Percentiles rank a stretch among this genome's conserved stretches.
phyloP scores from a whole-genome alignment of 1,140 invertebrate genomes.

The Bilobella aurantiaca region DNA sequence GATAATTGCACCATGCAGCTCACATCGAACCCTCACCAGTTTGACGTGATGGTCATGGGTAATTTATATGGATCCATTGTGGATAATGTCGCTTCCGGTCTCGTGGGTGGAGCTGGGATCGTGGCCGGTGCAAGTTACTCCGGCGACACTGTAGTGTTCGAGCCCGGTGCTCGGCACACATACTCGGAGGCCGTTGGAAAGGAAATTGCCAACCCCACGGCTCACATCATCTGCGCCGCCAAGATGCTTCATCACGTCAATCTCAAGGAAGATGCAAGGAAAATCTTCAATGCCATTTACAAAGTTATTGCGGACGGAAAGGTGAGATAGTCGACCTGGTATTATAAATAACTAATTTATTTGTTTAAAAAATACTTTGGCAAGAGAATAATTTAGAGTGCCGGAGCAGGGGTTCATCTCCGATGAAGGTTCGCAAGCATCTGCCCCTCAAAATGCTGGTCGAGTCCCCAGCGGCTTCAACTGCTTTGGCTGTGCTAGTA shows the following conservation, averaged over 20 bases:
- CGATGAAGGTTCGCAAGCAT: no score
- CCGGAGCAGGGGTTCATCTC: no score
- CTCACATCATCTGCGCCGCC: conserved; percentile 84
- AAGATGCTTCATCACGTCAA: conserved; percentile 92
- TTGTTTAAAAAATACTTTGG: no score
- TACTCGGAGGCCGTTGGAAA: conserved; percentile 94
- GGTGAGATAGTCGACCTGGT: no score
- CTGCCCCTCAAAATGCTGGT: no score
- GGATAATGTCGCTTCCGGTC: conserved; percentile 88
- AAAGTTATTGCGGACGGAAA: conserved; percentile 86
- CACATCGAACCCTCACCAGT: conserved; percentile 79
- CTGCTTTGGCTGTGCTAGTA: no score
- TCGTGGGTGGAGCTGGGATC: conserved; percentile 88
- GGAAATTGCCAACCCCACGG: conserved; percentile 96
- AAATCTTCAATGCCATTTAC: conserved; percentile 76
- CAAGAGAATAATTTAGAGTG: no score
- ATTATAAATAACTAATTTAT: no score
- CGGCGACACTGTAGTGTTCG: conserved; percentile 86
- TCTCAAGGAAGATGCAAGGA: conserved; percentile 71
- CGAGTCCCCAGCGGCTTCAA: no score
- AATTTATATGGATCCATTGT: conserved; percentile 98
- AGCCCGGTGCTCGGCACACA: conserved; percentile 90
- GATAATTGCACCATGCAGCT: conserved; percentile 99
- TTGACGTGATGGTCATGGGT: conserved; percentile 94
- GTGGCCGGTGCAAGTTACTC: conserved; percentile 90